phyloP scores from a whole-genome alignment of 2,113 vertebrate species.

The Columba livia region DNA sequence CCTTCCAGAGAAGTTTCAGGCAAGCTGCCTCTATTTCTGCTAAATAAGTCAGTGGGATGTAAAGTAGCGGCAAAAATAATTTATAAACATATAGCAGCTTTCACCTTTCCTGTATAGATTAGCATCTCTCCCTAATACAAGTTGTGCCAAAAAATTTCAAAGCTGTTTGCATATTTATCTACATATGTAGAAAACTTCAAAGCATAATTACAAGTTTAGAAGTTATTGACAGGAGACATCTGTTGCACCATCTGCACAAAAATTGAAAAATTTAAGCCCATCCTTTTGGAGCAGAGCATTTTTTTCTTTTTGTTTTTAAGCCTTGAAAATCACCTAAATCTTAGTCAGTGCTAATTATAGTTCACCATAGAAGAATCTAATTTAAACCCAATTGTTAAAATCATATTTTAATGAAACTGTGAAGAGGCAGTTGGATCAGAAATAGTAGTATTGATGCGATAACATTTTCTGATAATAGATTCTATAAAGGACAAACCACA shows the following conservation, averaged over 20 bases:
- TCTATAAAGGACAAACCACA: neutral
- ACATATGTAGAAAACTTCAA: conserved; percentile 34
- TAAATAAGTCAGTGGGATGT: neutral
- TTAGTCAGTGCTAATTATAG: neutral
- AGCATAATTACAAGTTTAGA: conserved; percentile 34
- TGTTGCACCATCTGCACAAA: conserved; percentile 55
- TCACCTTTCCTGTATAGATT: neutral
- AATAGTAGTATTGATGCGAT: neutral
- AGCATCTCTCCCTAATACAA: neutral
- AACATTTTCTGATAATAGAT: neutral
- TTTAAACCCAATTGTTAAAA: neutral
- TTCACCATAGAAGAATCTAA: neutral
- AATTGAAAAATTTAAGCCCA: conserved; percentile 14
- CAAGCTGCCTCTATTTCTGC: neutral
- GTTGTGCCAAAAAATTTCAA: neutral
- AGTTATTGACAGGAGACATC: conserved; percentile 56
- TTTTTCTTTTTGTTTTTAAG: neutral
- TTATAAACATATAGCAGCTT: conserved; percentile 15
- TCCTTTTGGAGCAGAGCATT: neutral
- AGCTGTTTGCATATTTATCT: neutral
- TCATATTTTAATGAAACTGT: neutral
- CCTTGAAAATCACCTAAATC: neutral
- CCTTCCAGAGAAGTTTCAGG: neutral
- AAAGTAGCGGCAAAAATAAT: conserved; percentile 12
- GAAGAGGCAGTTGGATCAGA: neutral